These are phyloP conservation scores for Thecocarcelia acutangulata DNA, from an alignment of 2,888 invertebrate genomes.

Conservation along the genomic window DNA sequence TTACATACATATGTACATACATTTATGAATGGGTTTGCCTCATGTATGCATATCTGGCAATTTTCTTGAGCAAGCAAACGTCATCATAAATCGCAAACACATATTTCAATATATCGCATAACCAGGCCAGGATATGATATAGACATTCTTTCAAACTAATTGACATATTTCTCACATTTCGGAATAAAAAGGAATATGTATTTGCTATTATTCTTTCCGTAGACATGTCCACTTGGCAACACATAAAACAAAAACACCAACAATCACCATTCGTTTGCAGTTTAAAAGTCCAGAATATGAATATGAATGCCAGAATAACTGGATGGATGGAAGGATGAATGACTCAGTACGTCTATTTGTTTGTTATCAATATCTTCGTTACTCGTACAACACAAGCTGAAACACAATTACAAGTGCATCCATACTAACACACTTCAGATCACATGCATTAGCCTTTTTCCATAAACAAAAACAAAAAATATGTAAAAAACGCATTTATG, in stretches of 20 bases:
- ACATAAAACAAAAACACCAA: slow-evolving; percentile 1
- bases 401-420: background rate
- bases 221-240: slow-evolving; percentile 13
- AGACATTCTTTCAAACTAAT: slow-evolving; percentile 41
- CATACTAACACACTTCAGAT: background rate
- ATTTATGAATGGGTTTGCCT: too few relatives aligned
- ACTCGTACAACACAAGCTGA: background rate
- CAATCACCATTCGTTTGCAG: slow-evolving; percentile 4
- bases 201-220: slow-evolving; percentile 4
- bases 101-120: slow-evolving; percentile 2
- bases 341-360: slow-evolving; percentile 17
- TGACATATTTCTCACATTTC: slow-evolving; percentile 49
- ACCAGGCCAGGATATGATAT: slow-evolving; percentile 16
- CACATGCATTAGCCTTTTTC: background rate
- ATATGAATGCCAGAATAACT: slow-evolving; percentile 5
- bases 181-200: slow-evolving; percentile 3
- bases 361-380: slow-evolving; percentile 15
- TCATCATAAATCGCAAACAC: background rate
- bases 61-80: background rate
- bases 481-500: background rate
- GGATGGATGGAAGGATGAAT: slow-evolving; percentile 13
- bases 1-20: too few relatives aligned
- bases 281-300: background rate
- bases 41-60: background rate
- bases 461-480: background rate